Base-by-base conservation (phyloP, 2,113 vertebrate genomes). In the Numida meleagris region DNA sequence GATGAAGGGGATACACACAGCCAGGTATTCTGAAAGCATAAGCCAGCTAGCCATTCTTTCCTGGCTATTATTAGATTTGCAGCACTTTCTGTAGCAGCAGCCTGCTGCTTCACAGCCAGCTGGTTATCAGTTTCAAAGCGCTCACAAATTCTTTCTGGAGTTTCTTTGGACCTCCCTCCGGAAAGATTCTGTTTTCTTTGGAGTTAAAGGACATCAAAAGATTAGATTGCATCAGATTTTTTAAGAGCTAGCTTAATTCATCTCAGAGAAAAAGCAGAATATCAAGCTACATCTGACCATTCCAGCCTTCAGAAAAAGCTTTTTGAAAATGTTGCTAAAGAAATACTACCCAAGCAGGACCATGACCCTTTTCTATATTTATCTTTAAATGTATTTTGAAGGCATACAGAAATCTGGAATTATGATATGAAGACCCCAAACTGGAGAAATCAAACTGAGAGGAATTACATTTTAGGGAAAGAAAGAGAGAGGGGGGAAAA, bases 121-220 rank as follows among this genome's bases (percentile, higher is more conserved):
- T 91, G 89, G 75, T 95, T 97, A 97, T 96, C 74, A 93, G 94
- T 97, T 97, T 96, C 96, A 97, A 96, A 97, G 94, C 72, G 88
- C 85, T 84, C 81, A 82, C 71, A 95, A 94, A 97, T 96, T 96
- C 92, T 97, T 96, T 77, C 90, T 96, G 95, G 96, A 96, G 58
- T 96, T 97, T 93, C 93, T 96, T 96, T 93, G 91, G 94, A 97
- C 91, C 43, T 74, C 89, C 95, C 90, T 95, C 94, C 4, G 42
- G 96, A 97, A 97, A 97, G 78, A 95, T 95, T 93, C 81, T 61
- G 93, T 96, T 96, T 94, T 96, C 90, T 97, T 97, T 97, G 87
- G 95, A 96, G 75, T 97, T 96, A 96, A 96, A 92, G 66, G 85
- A 95, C 93, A 95, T 97, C 91, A 97, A 95, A 97, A 97, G 88